A percentile compares a stretch with the other conserved stretches of the same genome.
phyloP scores from a whole-genome alignment of 2,888 invertebrate genomes.

The Nomada ruficornis region DNA sequence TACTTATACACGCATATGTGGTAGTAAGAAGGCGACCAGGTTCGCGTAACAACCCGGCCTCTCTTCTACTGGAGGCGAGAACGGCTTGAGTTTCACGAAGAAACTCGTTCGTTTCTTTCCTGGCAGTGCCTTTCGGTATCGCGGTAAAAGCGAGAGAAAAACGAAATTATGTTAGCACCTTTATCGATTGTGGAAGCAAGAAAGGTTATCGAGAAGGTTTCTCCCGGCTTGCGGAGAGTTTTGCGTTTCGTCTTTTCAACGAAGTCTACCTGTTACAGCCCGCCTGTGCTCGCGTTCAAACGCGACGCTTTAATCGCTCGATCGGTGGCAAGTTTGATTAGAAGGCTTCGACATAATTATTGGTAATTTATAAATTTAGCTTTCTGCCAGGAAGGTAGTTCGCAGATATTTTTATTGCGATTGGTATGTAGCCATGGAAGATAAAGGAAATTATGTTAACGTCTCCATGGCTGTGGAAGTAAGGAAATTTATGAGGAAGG shows the following conservation, averaged over 20 bases:
- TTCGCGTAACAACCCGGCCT: constrained; percentile 41
- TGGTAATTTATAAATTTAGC: not conserved
- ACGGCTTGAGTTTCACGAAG: constrained; percentile 61
- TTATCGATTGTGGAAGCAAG: constrained; percentile 33
- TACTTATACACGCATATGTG: not conserved
- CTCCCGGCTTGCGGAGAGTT: constrained; percentile 7
- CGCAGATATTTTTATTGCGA: not conserved
- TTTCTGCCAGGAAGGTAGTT: not conserved
- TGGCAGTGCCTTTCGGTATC: constrained; percentile 42
- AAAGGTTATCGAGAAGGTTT: constrained; percentile 42
- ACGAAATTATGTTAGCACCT: constrained; percentile 39
- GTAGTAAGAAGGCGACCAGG: constrained; percentile 44
- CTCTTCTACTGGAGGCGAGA: constrained; percentile 54
- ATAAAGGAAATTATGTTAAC: too few relatives aligned
- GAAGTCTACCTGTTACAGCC: not conserved
- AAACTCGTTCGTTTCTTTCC: constrained; percentile 67
- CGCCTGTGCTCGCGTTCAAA: not conserved
- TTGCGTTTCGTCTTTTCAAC: constrained; percentile 4
- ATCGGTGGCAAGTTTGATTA: not conserved
- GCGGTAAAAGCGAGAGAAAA: constrained; percentile 57
- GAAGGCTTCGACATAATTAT: not conserved
- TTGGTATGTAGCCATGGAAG: too few relatives aligned
- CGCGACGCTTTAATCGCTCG: not conserved
- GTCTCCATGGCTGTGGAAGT: too few relatives aligned
- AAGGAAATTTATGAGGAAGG: too few relatives aligned